Conservation (phyloP, 2,113 vertebrate genomes). For the Siphamia tubifer region DNA sequence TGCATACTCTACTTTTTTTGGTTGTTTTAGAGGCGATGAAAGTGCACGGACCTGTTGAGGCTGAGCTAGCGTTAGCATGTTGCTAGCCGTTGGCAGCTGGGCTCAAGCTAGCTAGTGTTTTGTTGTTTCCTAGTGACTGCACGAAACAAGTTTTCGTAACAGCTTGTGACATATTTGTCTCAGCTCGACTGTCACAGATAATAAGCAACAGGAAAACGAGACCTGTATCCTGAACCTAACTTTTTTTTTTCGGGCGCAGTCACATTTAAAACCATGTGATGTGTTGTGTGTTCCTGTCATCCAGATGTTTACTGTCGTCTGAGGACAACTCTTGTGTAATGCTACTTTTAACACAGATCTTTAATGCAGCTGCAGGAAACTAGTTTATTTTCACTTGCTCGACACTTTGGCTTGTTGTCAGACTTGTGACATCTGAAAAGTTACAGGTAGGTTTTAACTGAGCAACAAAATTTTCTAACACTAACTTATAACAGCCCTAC, state of each 20-base stretch:
- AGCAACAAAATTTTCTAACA: too few species aligned
- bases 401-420: too few species aligned
- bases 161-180: not conserved
- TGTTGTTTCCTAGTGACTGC: not conserved
- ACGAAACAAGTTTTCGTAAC: not conserved
- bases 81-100: constrained; percentile 6
- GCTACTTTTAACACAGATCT: not conserved
- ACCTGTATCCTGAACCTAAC: too few species aligned
- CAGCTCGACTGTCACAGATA: not conserved
- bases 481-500: too few species aligned
- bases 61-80: constrained; percentile 51
- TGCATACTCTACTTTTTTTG: not conserved
- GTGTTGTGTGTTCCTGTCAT: not conserved
- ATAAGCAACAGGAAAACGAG: not conserved
- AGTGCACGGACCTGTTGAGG: constrained; percentile 30
- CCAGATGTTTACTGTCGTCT: constrained; percentile 46
- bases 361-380: not conserved
- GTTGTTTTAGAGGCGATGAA: not conserved
- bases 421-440: too few species aligned
- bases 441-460: too few species aligned
- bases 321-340: not conserved
- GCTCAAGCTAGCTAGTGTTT: constrained; percentile 11
- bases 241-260: not conserved
- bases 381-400: not conserved
- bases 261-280: not conserved